A percentile compares a stretch with the other conserved stretches of the same genome.
Conservation (phyloP, 2,797 vertebrate genomes). For the Sebastes taczanowskii region DNA sequence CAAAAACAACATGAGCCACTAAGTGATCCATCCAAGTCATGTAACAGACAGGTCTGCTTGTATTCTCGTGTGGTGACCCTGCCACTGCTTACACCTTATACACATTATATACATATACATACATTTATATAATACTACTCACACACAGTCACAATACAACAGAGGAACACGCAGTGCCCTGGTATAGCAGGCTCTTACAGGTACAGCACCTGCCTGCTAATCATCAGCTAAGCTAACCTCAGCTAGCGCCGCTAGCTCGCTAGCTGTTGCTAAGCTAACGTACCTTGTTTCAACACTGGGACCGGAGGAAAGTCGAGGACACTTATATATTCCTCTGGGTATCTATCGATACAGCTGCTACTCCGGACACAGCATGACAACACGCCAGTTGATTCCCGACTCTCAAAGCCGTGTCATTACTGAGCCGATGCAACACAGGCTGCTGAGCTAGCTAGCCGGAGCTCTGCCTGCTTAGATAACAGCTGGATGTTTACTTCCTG, state of each 20-base stretch:
- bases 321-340: conserved; percentile 21
- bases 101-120: no score
- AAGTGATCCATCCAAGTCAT: not conserved
- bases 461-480: conserved; percentile 28
- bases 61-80: not conserved
- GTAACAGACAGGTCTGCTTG: not conserved
- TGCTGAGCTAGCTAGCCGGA: not conserved
- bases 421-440: not conserved
- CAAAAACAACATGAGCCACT: not conserved
- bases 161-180: not conserved
- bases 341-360: conserved; percentile 52
- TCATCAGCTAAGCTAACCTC: conserved; percentile 1
- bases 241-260: conserved; percentile 35
- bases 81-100: no score
- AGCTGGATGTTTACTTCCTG: conserved; percentile 78
- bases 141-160: no score
- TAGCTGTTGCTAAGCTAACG: conserved; percentile 62
- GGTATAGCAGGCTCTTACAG: not conserved
- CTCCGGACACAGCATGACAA: conserved; percentile 72
- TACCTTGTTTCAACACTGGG: conserved; percentile 77
- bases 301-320: conserved; percentile 71
- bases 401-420: conserved; percentile 51
- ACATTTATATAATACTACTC: no score
- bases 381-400: conserved; percentile 16
- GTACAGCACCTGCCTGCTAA: not conserved